Evolutionary conservation across 2,888 invertebrate species (phyloP).

Genomic region (Trichogramma evanescens): DNA sequence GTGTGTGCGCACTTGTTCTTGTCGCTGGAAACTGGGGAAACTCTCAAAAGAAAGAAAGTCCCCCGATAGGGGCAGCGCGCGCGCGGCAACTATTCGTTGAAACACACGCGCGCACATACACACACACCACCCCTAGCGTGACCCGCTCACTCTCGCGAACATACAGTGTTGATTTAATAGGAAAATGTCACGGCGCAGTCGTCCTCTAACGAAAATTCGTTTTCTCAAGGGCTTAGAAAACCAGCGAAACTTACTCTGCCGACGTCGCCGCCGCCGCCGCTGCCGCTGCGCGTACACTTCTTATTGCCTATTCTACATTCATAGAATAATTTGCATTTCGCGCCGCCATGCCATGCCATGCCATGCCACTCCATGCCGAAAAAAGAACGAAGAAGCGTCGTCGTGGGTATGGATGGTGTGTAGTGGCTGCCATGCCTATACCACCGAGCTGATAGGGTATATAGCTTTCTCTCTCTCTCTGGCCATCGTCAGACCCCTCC

Average conservation of each 20-base stretch:
- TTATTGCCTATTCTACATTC: slow-evolving; percentile 21
- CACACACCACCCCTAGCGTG: not conserved
- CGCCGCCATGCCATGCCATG: not conserved
- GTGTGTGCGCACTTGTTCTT: too few species aligned
- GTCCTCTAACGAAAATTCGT: slow-evolving; percentile 9
- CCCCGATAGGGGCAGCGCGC: not conserved
- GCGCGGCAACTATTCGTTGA: not conserved
- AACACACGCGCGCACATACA: not conserved
- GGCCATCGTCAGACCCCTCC: not conserved
- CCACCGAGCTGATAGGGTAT: not conserved
- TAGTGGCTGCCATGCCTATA: too few species aligned
- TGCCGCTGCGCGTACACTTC: not conserved
- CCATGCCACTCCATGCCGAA: too few species aligned
- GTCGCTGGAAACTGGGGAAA: too few species aligned
- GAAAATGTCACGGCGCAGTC: slow-evolving; percentile 2
- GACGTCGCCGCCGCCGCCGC: not conserved
- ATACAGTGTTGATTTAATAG: slow-evolving; percentile 12
- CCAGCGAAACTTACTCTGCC: too few species aligned
- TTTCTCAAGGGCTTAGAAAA: slow-evolving; percentile 18
- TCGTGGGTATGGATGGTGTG: too few species aligned
- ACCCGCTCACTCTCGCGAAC: too few species aligned
- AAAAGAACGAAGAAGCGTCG: too few species aligned
- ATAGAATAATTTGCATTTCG: slow-evolving; percentile 23
- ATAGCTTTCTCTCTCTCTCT: not conserved
- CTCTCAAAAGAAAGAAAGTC: too few species aligned